These are phyloP conservation scores for Bambusicola thoracicus DNA, from an alignment of 2,113 vertebrate genomes.

Conservation along the genomic window DNA sequence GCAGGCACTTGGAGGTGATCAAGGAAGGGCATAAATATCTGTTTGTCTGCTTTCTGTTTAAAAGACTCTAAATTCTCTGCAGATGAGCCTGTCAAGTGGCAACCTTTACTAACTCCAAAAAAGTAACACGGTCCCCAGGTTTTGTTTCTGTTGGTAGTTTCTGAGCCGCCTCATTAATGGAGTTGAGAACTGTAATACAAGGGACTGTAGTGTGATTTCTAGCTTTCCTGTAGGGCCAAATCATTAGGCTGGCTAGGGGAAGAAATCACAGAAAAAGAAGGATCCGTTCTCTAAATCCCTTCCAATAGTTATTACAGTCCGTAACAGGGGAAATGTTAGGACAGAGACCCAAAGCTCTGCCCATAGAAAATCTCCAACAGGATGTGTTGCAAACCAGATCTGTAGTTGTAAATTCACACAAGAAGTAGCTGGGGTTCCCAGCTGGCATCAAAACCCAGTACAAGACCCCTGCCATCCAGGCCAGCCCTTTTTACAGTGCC, in stretches of 20 bases:
- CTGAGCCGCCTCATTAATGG: background rate
- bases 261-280: background rate
- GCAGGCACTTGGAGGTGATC: background rate
- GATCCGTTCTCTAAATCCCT: background rate
- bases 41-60: background rate
- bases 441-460: background rate
- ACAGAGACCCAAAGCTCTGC: background rate
- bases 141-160: background rate
- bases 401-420: background rate
- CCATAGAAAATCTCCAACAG: background rate
- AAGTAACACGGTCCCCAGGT: background rate
- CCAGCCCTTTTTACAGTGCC: slow-evolving; percentile 1
- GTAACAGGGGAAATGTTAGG: background rate
- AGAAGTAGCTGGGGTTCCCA: background rate
- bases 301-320: background rate
- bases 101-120: background rate
- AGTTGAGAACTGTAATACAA: background rate
- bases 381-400: slow-evolving; percentile 6
- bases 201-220: background rate
- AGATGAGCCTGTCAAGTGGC: background rate
- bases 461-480: background rate
- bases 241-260: background rate
- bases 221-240: background rate
- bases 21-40: background rate
- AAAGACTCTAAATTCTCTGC: background rate